Percentiles rank a stretch among this genome's conserved stretches.
Conservation (phyloP, 2,797 vertebrate species). For the Momotus momota region DNA sequence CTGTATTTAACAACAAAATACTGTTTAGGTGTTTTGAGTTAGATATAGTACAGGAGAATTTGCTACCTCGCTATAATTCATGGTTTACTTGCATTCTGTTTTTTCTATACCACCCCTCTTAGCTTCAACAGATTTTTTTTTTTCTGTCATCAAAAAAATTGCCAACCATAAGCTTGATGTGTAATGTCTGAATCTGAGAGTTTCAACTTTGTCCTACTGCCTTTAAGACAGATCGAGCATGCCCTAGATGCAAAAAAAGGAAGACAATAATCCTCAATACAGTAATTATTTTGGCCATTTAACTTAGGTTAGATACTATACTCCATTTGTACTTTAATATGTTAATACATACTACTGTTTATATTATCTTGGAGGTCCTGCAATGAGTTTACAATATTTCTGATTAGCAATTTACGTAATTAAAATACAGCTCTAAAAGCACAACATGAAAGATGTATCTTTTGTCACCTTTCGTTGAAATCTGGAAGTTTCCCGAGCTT, state of each 20-base stretch:
- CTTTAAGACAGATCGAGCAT: background rate
- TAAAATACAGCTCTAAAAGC: background rate
- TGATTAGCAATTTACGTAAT: background rate
- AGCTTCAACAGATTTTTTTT: background rate
- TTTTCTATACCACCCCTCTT: background rate
- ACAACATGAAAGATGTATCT: conserved; percentile 5
- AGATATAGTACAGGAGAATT: background rate
- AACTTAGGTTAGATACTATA: background rate
- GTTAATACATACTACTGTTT: background rate
- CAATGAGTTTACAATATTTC: background rate
- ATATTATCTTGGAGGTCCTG: background rate
- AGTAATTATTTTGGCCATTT: background rate
- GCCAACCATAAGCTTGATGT: background rate
- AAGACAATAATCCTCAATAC: background rate
- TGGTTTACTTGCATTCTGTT: background rate
- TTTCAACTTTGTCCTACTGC: background rate
- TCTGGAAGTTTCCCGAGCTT: background rate
- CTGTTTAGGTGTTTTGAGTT: background rate
- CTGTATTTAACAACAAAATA: background rate
- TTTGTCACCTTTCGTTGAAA: conserved; percentile 71
- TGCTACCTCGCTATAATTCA: background rate
- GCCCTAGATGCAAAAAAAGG: background rate
- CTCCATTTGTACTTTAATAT: background rate
- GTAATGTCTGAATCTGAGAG: background rate
- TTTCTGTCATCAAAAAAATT: background rate